These are phyloP conservation scores for Eupsilia transversa DNA, from an alignment of 2,888 invertebrate genomes.

Conservation along the genomic window DNA sequence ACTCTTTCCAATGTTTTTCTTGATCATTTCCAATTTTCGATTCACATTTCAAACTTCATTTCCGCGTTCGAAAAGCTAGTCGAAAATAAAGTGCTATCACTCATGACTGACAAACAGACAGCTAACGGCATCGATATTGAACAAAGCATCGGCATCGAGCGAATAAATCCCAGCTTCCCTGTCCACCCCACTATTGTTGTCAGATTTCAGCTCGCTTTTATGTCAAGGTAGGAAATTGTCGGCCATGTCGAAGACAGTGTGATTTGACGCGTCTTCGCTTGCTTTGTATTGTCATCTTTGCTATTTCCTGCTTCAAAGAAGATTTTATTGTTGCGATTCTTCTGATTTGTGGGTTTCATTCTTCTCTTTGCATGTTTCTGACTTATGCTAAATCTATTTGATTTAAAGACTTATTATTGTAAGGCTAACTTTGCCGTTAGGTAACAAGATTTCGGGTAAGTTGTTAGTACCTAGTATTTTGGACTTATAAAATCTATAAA, in stretches of 20 bases:
- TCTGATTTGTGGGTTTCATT: background rate
- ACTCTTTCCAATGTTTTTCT: background rate
- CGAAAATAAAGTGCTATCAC: background rate
- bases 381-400: background rate
- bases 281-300: background rate
- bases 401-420: too few relatives aligned
- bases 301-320: conserved; percentile 12
- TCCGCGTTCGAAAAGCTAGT: background rate
- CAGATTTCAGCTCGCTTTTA: conserved; percentile 9
- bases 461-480: too few relatives aligned
- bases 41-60: background rate
- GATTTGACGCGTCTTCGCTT: background rate
- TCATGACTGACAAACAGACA: background rate
- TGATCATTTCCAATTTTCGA: conserved; percentile 5
- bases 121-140: conserved; percentile 34
- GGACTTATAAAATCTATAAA: too few relatives aligned
- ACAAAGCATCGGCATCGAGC: background rate
- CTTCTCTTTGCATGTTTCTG: background rate
- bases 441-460: too few relatives aligned
- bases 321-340: background rate
- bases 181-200: conserved; percentile 25
- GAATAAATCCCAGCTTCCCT: conserved; percentile 27
- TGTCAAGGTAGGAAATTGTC: conserved; percentile 1
- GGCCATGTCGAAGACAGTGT: background rate
- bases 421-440: too few relatives aligned